Percentiles rank a stretch among this genome's conserved stretches.
Evolutionary conservation across 2,113 vertebrate species (phyloP).

Genomic region (Nettapus auritus): DNA sequence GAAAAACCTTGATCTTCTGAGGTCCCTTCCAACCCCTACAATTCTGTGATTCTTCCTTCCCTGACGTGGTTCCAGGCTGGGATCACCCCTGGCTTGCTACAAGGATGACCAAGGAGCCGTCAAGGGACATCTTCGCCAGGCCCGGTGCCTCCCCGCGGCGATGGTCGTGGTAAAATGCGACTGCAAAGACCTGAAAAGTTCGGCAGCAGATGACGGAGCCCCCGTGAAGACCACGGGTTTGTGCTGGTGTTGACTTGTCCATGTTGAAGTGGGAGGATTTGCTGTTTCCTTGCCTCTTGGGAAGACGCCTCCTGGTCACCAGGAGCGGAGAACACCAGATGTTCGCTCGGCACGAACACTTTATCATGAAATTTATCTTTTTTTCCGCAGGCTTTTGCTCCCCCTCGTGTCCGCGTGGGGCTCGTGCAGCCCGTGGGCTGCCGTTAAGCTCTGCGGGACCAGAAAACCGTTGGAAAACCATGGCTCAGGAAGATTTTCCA

Average conservation of each 20-base stretch:
- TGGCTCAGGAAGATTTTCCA: not conserved
- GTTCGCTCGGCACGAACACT: too few species aligned
- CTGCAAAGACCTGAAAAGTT: not conserved
- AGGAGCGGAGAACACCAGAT: fast-evolving
- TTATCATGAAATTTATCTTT: not conserved
- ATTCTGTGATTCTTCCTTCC: too few species aligned
- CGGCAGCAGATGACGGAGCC: fast-evolving
- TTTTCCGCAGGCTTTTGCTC: not conserved
- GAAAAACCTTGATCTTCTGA: not conserved
- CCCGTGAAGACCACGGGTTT: fast-evolving
- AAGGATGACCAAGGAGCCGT: not conserved
- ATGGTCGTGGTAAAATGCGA: fast-evolving
- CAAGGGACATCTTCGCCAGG: fast-evolving
- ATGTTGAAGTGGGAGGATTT: not conserved
- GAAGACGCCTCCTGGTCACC: not conserved
- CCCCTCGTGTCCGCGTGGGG: not conserved
- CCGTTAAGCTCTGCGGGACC: not conserved
- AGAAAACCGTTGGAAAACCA: not conserved
- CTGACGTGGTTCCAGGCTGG: not conserved
- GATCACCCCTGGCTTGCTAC: not conserved
- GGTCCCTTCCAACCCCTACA: too few species aligned
- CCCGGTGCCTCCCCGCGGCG: too few species aligned
- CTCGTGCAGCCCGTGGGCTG: not conserved
- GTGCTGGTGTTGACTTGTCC: not conserved
- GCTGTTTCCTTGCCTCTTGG: not conserved